Base-by-base conservation (phyloP, 2,888 invertebrate species). In the Chydorus sphaericus region DNA sequence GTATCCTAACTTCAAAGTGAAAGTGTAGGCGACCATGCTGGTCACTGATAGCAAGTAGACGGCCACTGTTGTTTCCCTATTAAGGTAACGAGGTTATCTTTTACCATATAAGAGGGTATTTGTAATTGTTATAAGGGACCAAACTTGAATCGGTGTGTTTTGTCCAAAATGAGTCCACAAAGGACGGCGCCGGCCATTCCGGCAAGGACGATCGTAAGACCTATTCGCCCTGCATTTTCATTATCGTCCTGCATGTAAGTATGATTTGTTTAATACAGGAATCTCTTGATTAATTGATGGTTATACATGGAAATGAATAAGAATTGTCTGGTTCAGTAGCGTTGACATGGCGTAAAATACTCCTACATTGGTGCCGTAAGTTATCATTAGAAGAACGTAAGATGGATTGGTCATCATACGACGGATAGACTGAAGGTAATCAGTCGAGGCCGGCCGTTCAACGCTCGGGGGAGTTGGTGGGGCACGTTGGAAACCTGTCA, bases 291-390 rank as follows among this genome's bases (percentile, higher is more conserved):
- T n/a, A n/a, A n/a, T n/a, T n/a, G n/a, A n/a, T n/a, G 31, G 8
- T 23, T 44, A n/a, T n/a, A 64, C 79, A 77, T n/a, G n/a, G n/a
- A n/a, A n/a, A 70, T 92, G 83, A 59, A 74, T 71, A 20, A 89
- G 73, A 38, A 97, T 80, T 64, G 94, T 83, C 72, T 85, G 85
- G 70, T 91, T 93, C 48, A 97, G 79, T 38, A 94, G 78, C 0
- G 97, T 98, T 1, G 94, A 94, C 62, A 97, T 89, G 31, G 94
- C 96, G 69, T 97, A 97, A 71, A 94, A 97, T 11, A 88, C 87
- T 3, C 97, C 96, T 7, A 93, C 91, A 71, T 96, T 97, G 65
- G 94, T 81, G 2, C 93, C 93, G 66, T 94, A 94, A 4, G 91
- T 88, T 54, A 86, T 67, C 54, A 91, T 75, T 14, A 94, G 77